phyloP scores from a whole-genome alignment of 2,113 vertebrate species.

The Tringa solitaria region DNA sequence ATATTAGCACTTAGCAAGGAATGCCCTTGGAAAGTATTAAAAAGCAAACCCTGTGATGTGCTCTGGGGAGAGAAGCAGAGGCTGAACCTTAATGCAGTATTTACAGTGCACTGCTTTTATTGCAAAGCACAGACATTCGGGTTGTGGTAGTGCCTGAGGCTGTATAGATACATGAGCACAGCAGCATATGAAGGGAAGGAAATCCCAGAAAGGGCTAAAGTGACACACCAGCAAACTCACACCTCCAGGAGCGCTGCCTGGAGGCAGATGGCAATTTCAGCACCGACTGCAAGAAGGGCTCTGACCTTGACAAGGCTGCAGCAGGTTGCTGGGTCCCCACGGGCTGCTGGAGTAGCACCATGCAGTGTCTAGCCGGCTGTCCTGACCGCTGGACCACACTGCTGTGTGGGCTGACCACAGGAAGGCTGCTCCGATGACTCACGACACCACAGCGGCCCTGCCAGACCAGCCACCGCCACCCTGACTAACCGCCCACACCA shows the following conservation, averaged over 20 bases:
- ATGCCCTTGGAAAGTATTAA: neutral
- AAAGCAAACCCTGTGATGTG: neutral
- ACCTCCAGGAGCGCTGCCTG: neutral
- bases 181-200: neutral
- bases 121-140: neutral
- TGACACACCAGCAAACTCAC: neutral
- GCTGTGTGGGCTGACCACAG: neutral
- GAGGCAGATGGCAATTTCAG: neutral
- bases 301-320: neutral
- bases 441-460: accelerated
- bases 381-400: accelerated
- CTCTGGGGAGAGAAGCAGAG: neutral
- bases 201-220: neutral
- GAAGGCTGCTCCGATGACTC: accelerated
- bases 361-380: accelerated
- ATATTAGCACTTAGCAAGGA: neutral
- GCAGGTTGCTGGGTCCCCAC: accelerated
- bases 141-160: neutral
- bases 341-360: neutral
- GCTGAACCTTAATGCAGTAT: neutral
- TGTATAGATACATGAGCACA: neutral
- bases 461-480: neutral
- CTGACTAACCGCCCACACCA: neutral
- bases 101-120: neutral
- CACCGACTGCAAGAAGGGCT: neutral